Conservation (phyloP, 2,888 invertebrate species). For the Deilephila porcellus region DNA sequence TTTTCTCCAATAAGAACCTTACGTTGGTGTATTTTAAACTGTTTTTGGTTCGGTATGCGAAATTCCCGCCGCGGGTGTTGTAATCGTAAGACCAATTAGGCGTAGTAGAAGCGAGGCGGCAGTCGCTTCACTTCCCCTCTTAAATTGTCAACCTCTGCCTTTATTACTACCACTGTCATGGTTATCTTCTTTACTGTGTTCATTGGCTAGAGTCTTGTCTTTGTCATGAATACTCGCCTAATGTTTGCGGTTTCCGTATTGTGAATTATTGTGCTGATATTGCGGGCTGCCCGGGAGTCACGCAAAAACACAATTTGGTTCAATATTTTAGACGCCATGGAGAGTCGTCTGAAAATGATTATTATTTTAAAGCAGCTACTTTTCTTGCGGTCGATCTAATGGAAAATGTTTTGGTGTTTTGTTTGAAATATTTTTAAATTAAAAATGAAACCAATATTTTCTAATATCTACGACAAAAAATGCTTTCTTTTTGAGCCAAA, state of each 20-base stretch:
- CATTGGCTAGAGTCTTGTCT: conserved; percentile 33
- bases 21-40: conserved; percentile 51
- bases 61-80: conserved; percentile 42
- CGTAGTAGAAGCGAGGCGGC: conserved; percentile 56
- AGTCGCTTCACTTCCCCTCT: conserved; percentile 56
- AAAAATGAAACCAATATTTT: too few relatives aligned
- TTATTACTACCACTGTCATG: conserved; percentile 54
- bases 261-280: conserved; percentile 29
- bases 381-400: too few relatives aligned
- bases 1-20: conserved; percentile 54
- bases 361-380: neutral
- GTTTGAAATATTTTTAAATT: too few relatives aligned
- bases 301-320: conserved; percentile 25
- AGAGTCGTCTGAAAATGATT: neutral
- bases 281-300: conserved; percentile 19
- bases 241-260: conserved; percentile 30
- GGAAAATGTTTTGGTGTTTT: too few relatives aligned
- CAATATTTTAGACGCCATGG: conserved; percentile 3
- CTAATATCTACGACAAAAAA: too few relatives aligned
- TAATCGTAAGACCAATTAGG: conserved; percentile 65
- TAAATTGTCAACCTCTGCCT: conserved; percentile 59
- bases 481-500: neutral
- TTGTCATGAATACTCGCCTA: conserved; percentile 21
- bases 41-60: conserved; percentile 46
- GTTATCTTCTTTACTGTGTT: conserved; percentile 46